Evolutionary conservation across 2,888 invertebrate species (phyloP).

Genomic region (Hyppa rectilinea): DNA sequence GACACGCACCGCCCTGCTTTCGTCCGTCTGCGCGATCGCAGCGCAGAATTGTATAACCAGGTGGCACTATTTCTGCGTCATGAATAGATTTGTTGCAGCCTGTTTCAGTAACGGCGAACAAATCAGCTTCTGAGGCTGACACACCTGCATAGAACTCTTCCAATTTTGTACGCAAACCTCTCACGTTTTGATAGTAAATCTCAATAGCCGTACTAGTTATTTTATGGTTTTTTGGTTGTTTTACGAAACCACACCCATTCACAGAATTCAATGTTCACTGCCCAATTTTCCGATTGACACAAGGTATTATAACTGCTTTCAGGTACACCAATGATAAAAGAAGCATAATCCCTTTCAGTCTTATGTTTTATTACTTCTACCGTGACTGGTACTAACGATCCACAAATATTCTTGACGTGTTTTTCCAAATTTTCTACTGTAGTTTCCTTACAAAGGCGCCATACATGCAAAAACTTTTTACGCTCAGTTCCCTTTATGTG

Average conservation of each 20-base stretch:
- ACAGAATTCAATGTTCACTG: conserved; percentile 56
- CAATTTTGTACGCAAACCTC: conserved; percentile 23
- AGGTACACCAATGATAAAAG: conserved; percentile 60
- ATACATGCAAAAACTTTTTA: too few relatives aligned
- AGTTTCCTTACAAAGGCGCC: neutral
- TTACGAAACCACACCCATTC: conserved; percentile 67
- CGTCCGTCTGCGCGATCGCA: too few relatives aligned
- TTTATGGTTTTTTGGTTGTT: too few relatives aligned
- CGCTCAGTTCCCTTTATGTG: too few relatives aligned
- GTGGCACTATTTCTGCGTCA: too few relatives aligned
- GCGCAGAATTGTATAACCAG: too few relatives aligned
- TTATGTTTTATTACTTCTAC: conserved; percentile 61
- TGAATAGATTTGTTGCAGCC: conserved; percentile 1
- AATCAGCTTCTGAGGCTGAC: conserved; percentile 27
- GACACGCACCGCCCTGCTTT: too few relatives aligned
- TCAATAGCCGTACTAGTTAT: too few relatives aligned
- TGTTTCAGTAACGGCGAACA: conserved; percentile 59
- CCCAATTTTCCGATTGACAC: conserved; percentile 52
- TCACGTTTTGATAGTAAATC: conserved; percentile 6
- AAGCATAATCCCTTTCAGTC: conserved; percentile 63
- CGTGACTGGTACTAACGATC: conserved; percentile 10
- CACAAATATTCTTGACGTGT: neutral
- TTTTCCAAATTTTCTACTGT: neutral
- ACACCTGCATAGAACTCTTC: conserved; percentile 36
- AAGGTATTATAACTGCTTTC: conserved; percentile 53